phyloP scores from a whole-genome alignment of 2,113 vertebrate genomes.

The Oreochromis aureus region DNA sequence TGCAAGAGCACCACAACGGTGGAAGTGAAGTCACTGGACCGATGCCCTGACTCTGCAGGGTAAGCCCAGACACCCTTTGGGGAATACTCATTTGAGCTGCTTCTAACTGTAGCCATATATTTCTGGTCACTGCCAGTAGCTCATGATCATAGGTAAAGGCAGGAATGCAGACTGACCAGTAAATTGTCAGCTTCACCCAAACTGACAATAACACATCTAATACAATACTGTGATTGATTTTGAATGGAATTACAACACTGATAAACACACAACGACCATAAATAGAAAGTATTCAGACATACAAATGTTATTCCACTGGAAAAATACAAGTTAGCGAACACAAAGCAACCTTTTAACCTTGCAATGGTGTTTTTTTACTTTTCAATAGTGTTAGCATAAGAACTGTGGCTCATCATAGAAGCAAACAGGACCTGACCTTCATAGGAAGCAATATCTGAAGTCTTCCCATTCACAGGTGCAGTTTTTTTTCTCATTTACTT shows the following conservation, averaged over 20 bases:
- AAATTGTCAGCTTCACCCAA: neutral
- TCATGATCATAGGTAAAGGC: neutral
- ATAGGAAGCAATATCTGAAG: neutral
- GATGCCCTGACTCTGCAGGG: neutral
- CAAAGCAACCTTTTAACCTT: neutral
- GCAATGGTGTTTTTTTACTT: neutral
- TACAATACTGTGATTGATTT: neutral
- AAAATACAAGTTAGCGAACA: neutral
- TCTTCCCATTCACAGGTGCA: neutral
- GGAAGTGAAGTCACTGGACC: neutral
- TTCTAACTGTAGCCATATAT: neutral
- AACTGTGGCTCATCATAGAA: neutral
- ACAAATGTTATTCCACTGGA: neutral
- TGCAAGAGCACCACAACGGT: neutral
- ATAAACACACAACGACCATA: neutral
- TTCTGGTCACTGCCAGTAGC: neutral
- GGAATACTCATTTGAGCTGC: neutral
- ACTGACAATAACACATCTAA: neutral
- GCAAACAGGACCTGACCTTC: slow-evolving; percentile 1
- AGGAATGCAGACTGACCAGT: neutral
- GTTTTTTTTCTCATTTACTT: neutral
- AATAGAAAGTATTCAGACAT: neutral
- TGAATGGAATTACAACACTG: neutral
- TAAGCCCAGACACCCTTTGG: neutral
- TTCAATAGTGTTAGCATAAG: neutral